Percentiles rank a stretch among this genome's conserved stretches.
These are phyloP conservation scores for Pagrus major DNA, from an alignment of 2,113 vertebrate species.

Conservation along the genomic window DNA sequence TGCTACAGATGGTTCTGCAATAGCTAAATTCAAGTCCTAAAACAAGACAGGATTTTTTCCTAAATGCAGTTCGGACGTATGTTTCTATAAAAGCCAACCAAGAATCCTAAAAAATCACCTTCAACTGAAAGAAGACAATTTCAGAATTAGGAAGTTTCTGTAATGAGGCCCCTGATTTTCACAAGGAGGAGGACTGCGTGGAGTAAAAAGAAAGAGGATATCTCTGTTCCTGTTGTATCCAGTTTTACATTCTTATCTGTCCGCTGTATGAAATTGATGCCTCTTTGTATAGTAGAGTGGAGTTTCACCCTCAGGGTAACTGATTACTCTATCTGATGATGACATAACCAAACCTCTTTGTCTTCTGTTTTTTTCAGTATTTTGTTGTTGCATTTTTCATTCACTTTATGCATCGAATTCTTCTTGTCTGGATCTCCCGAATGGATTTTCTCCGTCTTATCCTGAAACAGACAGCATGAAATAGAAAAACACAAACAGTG, in stretches of 20 bases:
- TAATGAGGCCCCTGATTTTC: not conserved
- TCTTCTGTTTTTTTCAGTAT: not conserved
- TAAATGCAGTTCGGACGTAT: too few species aligned
- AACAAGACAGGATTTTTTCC: too few species aligned
- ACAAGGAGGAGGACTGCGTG: not conserved
- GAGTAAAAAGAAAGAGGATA: not conserved
- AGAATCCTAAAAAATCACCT: too few species aligned
- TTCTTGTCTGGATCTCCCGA: not conserved
- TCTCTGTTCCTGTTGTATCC: not conserved
- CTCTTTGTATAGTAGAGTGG: not conserved
- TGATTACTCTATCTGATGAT: constrained; percentile 26
- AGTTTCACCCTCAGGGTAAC: constrained; percentile 24
- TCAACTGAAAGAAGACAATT: too few species aligned
- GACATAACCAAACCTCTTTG: not conserved
- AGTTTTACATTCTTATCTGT: not conserved
- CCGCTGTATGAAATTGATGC: constrained; percentile 7
- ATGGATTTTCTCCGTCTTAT: not conserved
- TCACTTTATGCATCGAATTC: not conserved
- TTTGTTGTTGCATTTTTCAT: not conserved
- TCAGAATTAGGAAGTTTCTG: too few species aligned
- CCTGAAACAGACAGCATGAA: not conserved
- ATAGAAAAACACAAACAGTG: not conserved
- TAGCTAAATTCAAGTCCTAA: too few species aligned
- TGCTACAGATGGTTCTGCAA: too few species aligned
- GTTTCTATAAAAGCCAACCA: too few species aligned